Evolutionary conservation across 2,888 invertebrate species (phyloP).

Genomic region (Tubulanus polymorphus): DNA sequence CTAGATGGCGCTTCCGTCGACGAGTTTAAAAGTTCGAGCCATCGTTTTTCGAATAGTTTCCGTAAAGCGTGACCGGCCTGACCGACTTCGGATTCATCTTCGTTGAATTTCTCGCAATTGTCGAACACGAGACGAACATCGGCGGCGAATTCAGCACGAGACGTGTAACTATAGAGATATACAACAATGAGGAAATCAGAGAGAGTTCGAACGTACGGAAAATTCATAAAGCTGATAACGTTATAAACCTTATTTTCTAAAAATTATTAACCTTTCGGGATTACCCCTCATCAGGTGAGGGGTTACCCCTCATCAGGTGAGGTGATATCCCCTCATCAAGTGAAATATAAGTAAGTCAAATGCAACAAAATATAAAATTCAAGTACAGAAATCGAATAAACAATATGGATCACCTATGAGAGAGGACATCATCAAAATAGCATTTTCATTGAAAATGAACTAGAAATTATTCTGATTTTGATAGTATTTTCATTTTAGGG

Average conservation of each 20-base stretch:
- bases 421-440: too few species aligned
- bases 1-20: too few species aligned
- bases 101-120: conserved; percentile 97
- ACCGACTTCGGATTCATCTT: conserved; percentile 96
- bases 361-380: too few species aligned
- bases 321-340: too few species aligned
- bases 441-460: too few species aligned
- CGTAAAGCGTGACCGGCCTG: conserved; percentile 92
- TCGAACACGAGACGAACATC: conserved; percentile 93
- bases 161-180: conserved; percentile 72
- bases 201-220: background rate
- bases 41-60: conserved; percentile 85
- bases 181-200: background rate
- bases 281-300: background rate
- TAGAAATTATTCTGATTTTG: too few species aligned
- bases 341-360: too few species aligned
- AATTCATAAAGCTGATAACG: background rate
- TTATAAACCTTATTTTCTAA: background rate
- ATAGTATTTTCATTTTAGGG: too few species aligned
- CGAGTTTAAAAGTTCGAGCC: conserved; percentile 65
- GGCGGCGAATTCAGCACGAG: conserved; percentile 83
- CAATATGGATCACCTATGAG: too few species aligned
- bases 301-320: too few species aligned
- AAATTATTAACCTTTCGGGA: background rate
- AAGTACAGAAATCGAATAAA: too few species aligned